These are phyloP conservation scores for Acleris laterana DNA, from an alignment of 2,888 invertebrate species.

Conservation along the genomic window DNA sequence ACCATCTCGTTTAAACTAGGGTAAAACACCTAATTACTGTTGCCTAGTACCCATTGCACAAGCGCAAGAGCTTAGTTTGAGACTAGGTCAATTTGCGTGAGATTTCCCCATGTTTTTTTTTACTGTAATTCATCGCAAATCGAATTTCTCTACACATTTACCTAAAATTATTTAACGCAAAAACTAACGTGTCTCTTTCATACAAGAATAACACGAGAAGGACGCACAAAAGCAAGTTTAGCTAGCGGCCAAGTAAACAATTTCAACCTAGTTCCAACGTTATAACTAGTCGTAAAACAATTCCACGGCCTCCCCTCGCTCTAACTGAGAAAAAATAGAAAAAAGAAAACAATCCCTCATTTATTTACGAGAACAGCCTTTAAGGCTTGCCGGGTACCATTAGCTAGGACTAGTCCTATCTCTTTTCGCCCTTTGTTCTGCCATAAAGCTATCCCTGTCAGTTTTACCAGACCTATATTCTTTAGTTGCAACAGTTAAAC, in stretches of 20 bases:
- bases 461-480: slow-evolving; percentile 60
- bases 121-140: too few relatives aligned
- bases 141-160: too few relatives aligned
- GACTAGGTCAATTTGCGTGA: too few relatives aligned
- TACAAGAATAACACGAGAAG: background rate
- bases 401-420: slow-evolving; percentile 66
- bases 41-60: too few relatives aligned
- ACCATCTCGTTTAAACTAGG: too few relatives aligned
- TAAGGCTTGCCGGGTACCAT: slow-evolving; percentile 64
- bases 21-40: too few relatives aligned
- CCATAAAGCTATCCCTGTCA: slow-evolving; percentile 61
- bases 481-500: slow-evolving; percentile 63
- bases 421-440: slow-evolving; percentile 51
- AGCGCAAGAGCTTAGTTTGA: too few relatives aligned
- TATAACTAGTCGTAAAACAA: slow-evolving; percentile 49
- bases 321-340: slow-evolving; percentile 56
- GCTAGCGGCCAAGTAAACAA: slow-evolving; percentile 37
- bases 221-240: background rate
- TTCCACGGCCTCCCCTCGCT: slow-evolving; percentile 40
- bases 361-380: slow-evolving; percentile 72
- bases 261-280: slow-evolving; percentile 48
- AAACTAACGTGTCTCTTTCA: background rate
- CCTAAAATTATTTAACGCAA: background rate
- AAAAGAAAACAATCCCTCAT: slow-evolving; percentile 63
- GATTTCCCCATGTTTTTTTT: too few relatives aligned